phyloP scores from a whole-genome alignment of 1,140 invertebrate species.

The Solenopsis fugax region DNA sequence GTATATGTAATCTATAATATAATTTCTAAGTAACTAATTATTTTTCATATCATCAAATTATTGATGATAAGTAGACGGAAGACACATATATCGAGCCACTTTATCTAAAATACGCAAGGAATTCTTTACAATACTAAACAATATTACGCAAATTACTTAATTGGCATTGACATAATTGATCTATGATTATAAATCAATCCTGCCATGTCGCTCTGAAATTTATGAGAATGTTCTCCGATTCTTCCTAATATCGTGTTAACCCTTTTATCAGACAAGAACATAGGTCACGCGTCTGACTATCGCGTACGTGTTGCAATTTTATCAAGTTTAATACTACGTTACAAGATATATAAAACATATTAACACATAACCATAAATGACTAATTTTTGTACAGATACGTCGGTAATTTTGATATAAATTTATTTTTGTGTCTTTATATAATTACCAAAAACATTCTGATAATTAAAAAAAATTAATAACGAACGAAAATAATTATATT shows the following conservation, averaged over 20 bases:
- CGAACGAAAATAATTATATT: background rate
- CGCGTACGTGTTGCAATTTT: background rate
- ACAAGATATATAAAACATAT: background rate
- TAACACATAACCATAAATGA: background rate
- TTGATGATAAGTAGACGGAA: background rate
- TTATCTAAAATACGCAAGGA: background rate
- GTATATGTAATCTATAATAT: background rate
- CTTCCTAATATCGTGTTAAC: background rate
- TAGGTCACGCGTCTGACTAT: conserved; percentile 13
- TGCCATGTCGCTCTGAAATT: background rate
- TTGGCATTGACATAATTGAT: background rate
- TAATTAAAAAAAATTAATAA: background rate
- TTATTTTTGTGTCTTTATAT: background rate
- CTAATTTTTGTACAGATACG: background rate
- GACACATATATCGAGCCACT: background rate
- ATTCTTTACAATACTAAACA: background rate
- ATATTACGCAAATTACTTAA: conserved; percentile 8
- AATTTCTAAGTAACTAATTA: conserved; percentile 7
- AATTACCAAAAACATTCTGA: background rate
- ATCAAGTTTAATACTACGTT: conserved; percentile 3
- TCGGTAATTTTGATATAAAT: background rate
- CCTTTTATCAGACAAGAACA: background rate
- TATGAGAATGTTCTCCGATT: background rate
- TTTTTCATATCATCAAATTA: background rate
- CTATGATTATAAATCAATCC: background rate